Conservation (phyloP, 2,888 invertebrate genomes). For the Periphyllus acericola region DNA sequence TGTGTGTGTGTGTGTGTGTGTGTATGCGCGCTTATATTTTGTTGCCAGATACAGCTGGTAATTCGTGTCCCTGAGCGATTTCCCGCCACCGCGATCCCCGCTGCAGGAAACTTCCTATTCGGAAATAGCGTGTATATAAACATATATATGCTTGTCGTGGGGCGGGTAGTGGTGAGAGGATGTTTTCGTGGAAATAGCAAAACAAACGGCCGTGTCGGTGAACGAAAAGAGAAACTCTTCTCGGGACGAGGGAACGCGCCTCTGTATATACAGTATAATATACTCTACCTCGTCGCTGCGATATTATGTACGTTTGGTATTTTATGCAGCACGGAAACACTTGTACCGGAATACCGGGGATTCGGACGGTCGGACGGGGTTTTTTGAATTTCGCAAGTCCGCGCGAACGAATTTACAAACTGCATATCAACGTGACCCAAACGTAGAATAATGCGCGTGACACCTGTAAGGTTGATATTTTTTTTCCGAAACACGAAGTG, state of each 20-base stretch:
- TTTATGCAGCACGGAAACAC: too few relatives aligned
- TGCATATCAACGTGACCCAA: too few relatives aligned
- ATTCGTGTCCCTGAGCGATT: conserved; percentile 51
- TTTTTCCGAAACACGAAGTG: too few relatives aligned
- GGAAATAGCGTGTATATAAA: neutral
- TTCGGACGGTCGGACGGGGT: too few relatives aligned
- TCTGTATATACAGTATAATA: neutral
- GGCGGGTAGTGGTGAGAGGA: neutral
- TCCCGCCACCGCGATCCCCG: neutral
- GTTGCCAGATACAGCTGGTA: conserved; percentile 49
- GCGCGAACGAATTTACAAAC: too few relatives aligned
- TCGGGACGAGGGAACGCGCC: neutral
- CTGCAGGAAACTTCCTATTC: neutral
- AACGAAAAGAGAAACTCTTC: conserved; percentile 13
- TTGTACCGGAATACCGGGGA: too few relatives aligned
- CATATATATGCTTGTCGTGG: neutral
- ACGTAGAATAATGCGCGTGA: too few relatives aligned
- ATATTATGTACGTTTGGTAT: too few relatives aligned
- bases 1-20: neutral
- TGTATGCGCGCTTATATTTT: conserved; percentile 30
- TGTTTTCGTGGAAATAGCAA: conserved; percentile 22
- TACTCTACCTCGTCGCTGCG: too few relatives aligned
- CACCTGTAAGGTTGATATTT: too few relatives aligned
- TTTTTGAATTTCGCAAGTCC: too few relatives aligned
- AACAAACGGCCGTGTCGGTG: conserved; percentile 8